Conservation (phyloP, 1,140 invertebrate species). For the Vanessa atalanta region DNA sequence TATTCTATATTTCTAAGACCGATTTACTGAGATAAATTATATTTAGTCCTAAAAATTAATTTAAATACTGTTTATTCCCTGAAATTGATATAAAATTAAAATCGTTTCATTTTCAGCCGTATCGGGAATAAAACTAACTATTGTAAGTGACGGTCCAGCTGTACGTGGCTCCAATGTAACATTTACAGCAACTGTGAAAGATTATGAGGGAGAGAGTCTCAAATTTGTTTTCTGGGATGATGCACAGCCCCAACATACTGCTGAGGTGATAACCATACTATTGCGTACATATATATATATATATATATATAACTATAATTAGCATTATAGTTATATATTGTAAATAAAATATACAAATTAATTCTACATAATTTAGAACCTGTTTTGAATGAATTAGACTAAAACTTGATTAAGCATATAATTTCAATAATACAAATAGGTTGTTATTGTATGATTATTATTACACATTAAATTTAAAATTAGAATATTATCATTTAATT, state of each 20-base stretch:
- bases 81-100: neutral
- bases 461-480: no score
- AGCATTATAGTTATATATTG: no score
- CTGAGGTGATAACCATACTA: constrained; percentile 61
- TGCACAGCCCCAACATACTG: constrained; percentile 77
- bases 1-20: neutral
- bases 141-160: constrained; percentile 83
- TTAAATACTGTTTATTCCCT: neutral
- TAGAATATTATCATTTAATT: neutral
- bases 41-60: no score
- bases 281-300: neutral
- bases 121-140: constrained; percentile 56
- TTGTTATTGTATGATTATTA: neutral
- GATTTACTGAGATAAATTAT: no score
- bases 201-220: constrained; percentile 62
- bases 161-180: constrained; percentile 84
- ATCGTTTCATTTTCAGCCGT: constrained; percentile 45
- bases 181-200: constrained; percentile 83
- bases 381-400: neutral
- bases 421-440: neutral
- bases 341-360: neutral
- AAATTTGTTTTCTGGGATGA: constrained; percentile 79
- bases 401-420: neutral
- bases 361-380: neutral
- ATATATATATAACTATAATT: neutral